Conservation (phyloP, 2,888 invertebrate species). For the Homarus gammarus region DNA sequence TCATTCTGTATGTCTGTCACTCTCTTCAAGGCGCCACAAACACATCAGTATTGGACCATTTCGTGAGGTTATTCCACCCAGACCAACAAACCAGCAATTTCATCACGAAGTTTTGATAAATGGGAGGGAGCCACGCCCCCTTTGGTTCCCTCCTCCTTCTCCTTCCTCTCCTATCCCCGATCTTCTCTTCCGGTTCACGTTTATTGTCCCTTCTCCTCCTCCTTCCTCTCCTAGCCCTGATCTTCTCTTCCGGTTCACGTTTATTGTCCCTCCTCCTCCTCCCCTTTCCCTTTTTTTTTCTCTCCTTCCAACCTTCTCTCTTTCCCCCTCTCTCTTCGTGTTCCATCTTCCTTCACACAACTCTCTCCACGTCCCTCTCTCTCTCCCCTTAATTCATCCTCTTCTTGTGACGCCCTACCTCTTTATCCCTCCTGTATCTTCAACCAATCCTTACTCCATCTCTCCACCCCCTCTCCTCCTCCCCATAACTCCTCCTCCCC, state of each 20-base stretch:
- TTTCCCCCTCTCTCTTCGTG: neutral
- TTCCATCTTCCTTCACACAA: no score
- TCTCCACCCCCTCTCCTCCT: no score
- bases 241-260: neutral
- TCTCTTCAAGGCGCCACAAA: no score
- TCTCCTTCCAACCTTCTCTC: neutral
- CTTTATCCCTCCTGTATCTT: no score
- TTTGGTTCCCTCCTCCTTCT: neutral
- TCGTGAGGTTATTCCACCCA: neutral
- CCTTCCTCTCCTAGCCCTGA: neutral
- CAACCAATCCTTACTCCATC: no score
- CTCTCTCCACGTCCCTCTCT: no score
- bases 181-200: neutral
- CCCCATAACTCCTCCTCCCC: no score
- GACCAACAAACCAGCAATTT: neutral
- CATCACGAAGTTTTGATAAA: constrained; percentile 1
- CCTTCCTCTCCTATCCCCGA: no score
- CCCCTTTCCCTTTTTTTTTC: neutral
- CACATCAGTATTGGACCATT: neutral
- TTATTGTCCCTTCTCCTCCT: neutral
- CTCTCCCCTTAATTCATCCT: no score
- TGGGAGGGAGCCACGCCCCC: neutral
- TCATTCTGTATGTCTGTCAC: no score
- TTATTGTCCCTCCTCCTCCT: neutral
- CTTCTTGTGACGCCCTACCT: no score